Percentiles rank a stretch among this genome's conserved stretches.
Conservation (phyloP, 2,888 invertebrate species). For the Macrophya annulata region DNA sequence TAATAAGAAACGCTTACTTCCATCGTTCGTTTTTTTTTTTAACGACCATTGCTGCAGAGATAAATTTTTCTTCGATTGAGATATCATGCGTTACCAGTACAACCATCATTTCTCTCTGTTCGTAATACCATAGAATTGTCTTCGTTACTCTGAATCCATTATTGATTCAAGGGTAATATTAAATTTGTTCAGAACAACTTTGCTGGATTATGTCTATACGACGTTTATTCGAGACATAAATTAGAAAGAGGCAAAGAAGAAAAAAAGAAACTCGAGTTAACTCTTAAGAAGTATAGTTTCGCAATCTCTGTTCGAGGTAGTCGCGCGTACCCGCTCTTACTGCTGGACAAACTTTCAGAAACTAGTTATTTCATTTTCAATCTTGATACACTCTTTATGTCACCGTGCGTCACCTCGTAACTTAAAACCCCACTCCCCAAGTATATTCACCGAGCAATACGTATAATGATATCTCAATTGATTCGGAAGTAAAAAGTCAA, state of each 20-base stretch:
- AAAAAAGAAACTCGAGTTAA: background rate
- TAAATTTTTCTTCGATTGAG: background rate
- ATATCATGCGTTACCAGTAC: background rate
- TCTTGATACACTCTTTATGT: slow-evolving; percentile 3
- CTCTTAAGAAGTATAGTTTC: slow-evolving; percentile 7
- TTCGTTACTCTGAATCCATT: background rate
- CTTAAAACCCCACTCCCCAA: background rate
- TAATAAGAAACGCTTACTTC: background rate
- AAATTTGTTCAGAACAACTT: background rate
- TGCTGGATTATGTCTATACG: background rate
- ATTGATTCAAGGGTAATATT: background rate
- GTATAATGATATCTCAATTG: background rate
- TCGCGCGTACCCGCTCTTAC: background rate
- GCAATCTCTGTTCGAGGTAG: background rate
- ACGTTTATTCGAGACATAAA: background rate
- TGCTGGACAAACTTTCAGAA: slow-evolving; percentile 7
- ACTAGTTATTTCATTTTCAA: background rate
- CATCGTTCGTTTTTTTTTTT: no score
- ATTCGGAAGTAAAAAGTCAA: background rate
- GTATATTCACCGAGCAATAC: background rate
- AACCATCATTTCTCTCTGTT: background rate
- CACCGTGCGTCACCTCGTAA: background rate
- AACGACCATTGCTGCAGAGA: no score
- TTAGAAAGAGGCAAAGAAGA: background rate
- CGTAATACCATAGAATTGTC: background rate